A percentile compares a stretch with the other conserved stretches of the same genome.
Conservation (phyloP, 2,888 invertebrate genomes). For the Eugnorisma glareosa region DNA sequence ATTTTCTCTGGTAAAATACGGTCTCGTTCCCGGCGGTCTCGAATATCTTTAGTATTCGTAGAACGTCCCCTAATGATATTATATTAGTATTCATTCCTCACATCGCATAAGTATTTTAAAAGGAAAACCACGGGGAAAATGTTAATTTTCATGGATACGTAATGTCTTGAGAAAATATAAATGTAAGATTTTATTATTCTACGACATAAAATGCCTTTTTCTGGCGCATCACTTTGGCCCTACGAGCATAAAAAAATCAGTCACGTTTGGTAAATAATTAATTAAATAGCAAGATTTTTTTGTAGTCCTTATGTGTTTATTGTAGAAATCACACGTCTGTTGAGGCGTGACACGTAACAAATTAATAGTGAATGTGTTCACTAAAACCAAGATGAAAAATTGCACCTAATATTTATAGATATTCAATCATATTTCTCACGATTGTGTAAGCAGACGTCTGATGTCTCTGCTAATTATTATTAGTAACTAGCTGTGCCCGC, state of each 20-base stretch:
- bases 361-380: neutral
- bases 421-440: neutral
- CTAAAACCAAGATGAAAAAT: neutral
- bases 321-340: neutral
- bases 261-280: neutral
- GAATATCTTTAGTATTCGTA: slow-evolving; percentile 52
- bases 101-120: slow-evolving; percentile 58
- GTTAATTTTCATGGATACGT: slow-evolving; percentile 49
- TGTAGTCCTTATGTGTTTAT: neutral
- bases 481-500: too few relatives aligned
- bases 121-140: slow-evolving; percentile 55
- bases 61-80: slow-evolving; percentile 62
- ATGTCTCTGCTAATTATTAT: neutral
- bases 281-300: too few relatives aligned
- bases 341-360: too few relatives aligned
- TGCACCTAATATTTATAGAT: neutral
- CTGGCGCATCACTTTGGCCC: neutral
- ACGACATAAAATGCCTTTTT: neutral
- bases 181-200: slow-evolving; percentile 25
- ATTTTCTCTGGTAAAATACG: slow-evolving; percentile 24
- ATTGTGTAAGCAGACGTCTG: neutral
- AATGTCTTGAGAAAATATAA: slow-evolving; percentile 43
- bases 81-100: slow-evolving; percentile 65
- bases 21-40: neutral
- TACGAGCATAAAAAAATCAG: neutral